Percentiles rank a stretch among this genome's conserved stretches.
These are phyloP conservation scores for Coptodon rendalli DNA, from an alignment of 2,113 vertebrate genomes.

Conservation along the genomic window DNA sequence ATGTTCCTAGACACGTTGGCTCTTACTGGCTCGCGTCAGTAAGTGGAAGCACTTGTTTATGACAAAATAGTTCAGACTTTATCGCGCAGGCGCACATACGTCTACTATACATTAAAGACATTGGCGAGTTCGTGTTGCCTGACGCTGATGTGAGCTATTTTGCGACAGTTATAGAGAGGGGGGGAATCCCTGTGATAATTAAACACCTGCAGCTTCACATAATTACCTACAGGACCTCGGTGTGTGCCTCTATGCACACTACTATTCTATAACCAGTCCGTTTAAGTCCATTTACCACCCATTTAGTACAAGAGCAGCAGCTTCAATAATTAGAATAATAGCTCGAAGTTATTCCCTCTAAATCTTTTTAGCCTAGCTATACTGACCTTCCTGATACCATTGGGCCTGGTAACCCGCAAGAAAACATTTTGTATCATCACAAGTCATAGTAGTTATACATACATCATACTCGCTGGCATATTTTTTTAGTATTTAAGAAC, in stretches of 20 bases:
- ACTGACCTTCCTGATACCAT: neutral
- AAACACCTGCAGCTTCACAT: neutral
- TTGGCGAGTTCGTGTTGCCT: neutral
- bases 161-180: too few relatives aligned
- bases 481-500: neutral
- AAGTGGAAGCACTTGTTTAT: neutral
- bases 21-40: neutral
- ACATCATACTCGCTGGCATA: neutral
- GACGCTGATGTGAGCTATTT: neutral
- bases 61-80: neutral
- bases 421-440: neutral
- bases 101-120: neutral
- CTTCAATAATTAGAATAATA: neutral
- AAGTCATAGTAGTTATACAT: neutral
- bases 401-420: neutral
- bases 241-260: neutral
- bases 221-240: neutral
- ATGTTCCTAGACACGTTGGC: neutral
- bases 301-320: neutral
- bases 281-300: neutral
- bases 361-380: neutral
- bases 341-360: neutral
- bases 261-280: neutral
- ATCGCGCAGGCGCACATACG: neutral
- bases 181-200: neutral